A percentile compares a stretch with the other conserved stretches of the same genome.
Evolutionary conservation across 2,113 vertebrate genomes (phyloP).

Genomic region (Miniopterus natalensis): DNA sequence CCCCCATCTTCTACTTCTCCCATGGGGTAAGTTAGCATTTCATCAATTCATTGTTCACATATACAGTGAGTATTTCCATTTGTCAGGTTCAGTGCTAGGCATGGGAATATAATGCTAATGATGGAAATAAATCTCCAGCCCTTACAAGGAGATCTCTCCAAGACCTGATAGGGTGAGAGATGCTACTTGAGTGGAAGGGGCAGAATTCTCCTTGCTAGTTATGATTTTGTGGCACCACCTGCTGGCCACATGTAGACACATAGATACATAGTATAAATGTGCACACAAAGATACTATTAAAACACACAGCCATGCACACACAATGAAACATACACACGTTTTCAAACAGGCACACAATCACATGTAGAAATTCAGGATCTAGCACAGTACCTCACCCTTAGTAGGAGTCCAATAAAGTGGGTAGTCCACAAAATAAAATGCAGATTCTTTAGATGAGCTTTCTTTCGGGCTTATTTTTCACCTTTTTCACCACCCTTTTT

Average conservation of each 20-base stretch:
- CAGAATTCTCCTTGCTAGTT: not conserved
- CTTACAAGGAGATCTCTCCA: not conserved
- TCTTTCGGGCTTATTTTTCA: not conserved
- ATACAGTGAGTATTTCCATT: not conserved
- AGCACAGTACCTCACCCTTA: not conserved
- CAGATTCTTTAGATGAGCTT: not conserved
- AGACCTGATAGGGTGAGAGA: not conserved
- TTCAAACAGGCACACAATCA: not conserved
- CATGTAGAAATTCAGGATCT: not conserved
- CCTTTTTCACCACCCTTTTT: not conserved
- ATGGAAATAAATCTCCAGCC: not conserved
- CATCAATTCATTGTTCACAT: not conserved
- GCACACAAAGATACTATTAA: not conserved
- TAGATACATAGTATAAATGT: not conserved
- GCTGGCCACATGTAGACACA: conserved; percentile 6
- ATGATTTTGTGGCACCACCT: conserved; percentile 74
- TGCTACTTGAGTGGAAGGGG: not conserved
- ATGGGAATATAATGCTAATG: not conserved
- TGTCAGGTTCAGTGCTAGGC: not conserved
- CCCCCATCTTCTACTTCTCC: not conserved
- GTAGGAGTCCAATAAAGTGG: not conserved
- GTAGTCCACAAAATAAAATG: conserved; percentile 38
- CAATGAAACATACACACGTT: not conserved
- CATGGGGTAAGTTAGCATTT: not conserved
- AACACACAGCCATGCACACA: not conserved